Evolutionary conservation across 2,797 vertebrate genomes (phyloP), one percentile per base, ranked within the genome.

Genomic region (Taenioides sp.): DNA sequence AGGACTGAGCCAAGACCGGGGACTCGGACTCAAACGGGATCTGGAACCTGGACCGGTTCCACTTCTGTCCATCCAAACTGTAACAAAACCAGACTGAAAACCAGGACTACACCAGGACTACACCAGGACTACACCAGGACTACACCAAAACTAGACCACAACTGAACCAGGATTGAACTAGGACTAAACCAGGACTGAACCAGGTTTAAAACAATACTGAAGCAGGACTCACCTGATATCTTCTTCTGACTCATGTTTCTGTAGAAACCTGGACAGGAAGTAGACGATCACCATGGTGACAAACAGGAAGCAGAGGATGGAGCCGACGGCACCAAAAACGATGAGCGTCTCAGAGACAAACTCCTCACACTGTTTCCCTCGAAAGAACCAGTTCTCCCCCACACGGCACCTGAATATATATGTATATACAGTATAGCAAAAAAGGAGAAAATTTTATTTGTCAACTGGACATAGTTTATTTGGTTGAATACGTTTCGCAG

Each of bases 371-470:
- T 95, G 97, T 65, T 97, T 95, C 0, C 97, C 97, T 2, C 96
- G 94, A 75, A 97, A 98, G 96, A 97, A 98, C 97, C 97, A 98
- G 86, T 97, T 97, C 86, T 97, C 95, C 67, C 96, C 97, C 0
- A 97, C 96, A 2, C 94, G 96, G 81, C 97, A 98, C 77, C 97
- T 98, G 77, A 5, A 31, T 47, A 28, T 27, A 27, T 2, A 27
- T 27, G 25, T 34, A 7, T 34, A 34, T 7, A 34, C 4, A 7
- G 27, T 28, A 2, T 28, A 28, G n/a, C n/a, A n/a, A n/a, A n/a
- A n/a, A n/a, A n/a, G n/a, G n/a, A n/a, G n/a, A n/a, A n/a, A n/a
- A n/a, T n/a, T n/a, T n/a, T n/a, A n/a, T n/a, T n/a, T n/a, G n/a
- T n/a, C n/a, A n/a, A n/a, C n/a, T n/a, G n/a, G n/a, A n/a, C n/a